A percentile compares a stretch with the other conserved stretches of the same genome.
These are phyloP conservation scores for Telmatochromis brichardi DNA, from an alignment of 2,113 vertebrate species.

Conservation along the genomic window DNA sequence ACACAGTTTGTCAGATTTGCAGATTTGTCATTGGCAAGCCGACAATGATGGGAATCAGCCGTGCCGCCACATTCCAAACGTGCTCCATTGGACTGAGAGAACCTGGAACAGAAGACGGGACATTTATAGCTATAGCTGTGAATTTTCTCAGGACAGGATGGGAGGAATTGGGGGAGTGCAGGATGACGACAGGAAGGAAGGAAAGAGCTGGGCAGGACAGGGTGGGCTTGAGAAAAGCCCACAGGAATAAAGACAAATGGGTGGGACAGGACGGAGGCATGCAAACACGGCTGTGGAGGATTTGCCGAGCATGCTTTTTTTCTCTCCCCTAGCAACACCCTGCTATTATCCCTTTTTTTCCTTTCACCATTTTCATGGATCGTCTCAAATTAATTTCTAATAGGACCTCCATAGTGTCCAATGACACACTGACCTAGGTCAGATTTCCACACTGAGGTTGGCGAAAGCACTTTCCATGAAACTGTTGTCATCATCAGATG, in stretches of 20 bases:
- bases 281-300: background rate
- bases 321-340: background rate
- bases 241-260: slow-evolving; percentile 21
- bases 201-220: background rate
- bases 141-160: slow-evolving; percentile 37
- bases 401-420: background rate
- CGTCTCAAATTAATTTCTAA: background rate
- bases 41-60: background rate
- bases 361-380: background rate
- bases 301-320: background rate
- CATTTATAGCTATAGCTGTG: slow-evolving; percentile 13
- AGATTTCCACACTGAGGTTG: background rate
- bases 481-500: background rate
- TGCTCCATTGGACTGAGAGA: background rate
- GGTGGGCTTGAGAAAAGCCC: background rate
- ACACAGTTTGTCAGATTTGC: background rate
- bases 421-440: background rate
- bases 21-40: background rate
- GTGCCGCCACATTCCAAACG: background rate
- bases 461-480: background rate
- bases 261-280: background rate
- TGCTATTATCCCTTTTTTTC: background rate
- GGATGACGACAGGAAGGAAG: slow-evolving; percentile 25
- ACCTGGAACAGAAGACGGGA: background rate
- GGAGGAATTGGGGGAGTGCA: slow-evolving; percentile 24